phyloP scores from a whole-genome alignment of 2,797 vertebrate genomes.

The Enteromius unitaeniatus region DNA sequence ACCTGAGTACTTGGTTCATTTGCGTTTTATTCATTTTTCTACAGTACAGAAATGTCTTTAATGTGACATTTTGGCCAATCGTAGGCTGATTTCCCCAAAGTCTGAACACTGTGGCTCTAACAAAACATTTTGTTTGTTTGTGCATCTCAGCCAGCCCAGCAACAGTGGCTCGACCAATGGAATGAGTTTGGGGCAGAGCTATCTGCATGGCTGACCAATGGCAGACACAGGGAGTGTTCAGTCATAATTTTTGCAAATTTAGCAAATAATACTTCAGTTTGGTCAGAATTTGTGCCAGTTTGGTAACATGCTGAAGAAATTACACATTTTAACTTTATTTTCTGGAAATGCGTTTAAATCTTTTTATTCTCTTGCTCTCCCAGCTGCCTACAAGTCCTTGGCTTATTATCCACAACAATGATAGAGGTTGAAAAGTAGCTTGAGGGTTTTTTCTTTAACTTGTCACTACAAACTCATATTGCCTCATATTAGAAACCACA shows the following conservation, averaged over 20 bases:
- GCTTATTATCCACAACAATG: neutral
- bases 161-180: conserved; percentile 20
- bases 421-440: neutral
- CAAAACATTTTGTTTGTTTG: conserved; percentile 7
- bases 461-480: neutral
- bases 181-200: neutral
- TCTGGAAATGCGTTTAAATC: neutral
- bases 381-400: neutral
- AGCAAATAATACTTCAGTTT: neutral
- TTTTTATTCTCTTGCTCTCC: neutral
- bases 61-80: conserved; percentile 1
- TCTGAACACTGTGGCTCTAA: neutral
- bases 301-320: neutral
- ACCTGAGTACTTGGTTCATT: neutral
- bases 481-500: conserved; percentile 9
- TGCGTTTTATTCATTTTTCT: neutral
- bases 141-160: conserved; percentile 13
- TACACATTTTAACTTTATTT: neutral
- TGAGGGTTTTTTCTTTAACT: neutral
- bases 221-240: neutral
- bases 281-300: neutral
- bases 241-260: neutral
- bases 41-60: neutral
- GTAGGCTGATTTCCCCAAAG: neutral
- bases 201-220: conserved; percentile 10